These are phyloP conservation scores for Lucilia sericata DNA, from an alignment of 1,140 invertebrate genomes.

Conservation along the genomic window DNA sequence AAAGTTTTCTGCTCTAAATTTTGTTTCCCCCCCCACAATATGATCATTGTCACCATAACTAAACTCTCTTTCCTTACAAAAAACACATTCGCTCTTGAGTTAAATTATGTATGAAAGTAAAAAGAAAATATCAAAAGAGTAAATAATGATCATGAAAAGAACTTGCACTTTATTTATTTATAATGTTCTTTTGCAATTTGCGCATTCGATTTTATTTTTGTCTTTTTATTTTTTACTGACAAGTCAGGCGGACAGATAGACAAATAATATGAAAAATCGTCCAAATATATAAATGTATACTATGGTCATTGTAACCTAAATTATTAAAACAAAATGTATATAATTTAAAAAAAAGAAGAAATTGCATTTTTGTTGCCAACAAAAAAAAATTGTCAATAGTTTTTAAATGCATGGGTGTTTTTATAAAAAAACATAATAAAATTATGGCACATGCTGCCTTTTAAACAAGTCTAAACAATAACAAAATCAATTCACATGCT, in stretches of 20 bases:
- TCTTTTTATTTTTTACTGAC: not conserved
- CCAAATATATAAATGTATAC: not conserved
- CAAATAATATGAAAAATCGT: not conserved
- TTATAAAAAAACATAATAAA: not conserved
- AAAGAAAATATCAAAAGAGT: not conserved
- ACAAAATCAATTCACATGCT: constrained; percentile 8
- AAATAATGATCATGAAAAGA: not conserved
- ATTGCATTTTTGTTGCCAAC: constrained; percentile 15
- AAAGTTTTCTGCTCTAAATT: too few species aligned
- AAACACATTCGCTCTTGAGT: not conserved
- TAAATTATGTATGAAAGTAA: not conserved
- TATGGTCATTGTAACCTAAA: constrained; percentile 31
- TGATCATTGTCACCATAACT: too few species aligned
- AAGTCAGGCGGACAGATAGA: not conserved
- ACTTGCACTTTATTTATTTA: not conserved
- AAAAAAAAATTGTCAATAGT: constrained; percentile 18
- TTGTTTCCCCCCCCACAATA: too few species aligned
- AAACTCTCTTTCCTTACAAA: not conserved
- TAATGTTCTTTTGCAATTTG: not conserved
- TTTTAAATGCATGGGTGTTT: not conserved
- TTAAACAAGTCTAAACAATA: not conserved
- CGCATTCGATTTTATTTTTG: not conserved
- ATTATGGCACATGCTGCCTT: not conserved
- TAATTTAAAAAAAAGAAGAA: constrained; percentile 6
- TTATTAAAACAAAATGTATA: not conserved